A percentile compares a stretch with the other conserved stretches of the same genome.
These are phyloP conservation scores for Byasa hedistus DNA, from an alignment of 2,888 invertebrate species.

Conservation along the genomic window DNA sequence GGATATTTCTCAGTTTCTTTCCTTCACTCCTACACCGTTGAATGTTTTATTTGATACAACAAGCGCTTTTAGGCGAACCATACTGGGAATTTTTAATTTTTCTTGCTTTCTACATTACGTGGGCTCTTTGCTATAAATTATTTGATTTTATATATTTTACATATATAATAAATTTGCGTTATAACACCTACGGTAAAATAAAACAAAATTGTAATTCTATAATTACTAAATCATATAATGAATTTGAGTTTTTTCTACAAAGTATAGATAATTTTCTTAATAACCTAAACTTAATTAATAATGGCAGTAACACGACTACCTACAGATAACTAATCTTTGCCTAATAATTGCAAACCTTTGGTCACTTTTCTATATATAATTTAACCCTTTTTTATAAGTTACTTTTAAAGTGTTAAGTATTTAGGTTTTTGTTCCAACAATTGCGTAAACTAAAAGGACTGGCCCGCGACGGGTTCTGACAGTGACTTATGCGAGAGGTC, in stretches of 20 bases:
- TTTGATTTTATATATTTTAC: background rate
- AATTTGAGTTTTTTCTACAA: no score
- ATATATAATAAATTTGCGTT: no score
- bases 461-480: slow-evolving; percentile 60
- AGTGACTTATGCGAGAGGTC: slow-evolving; percentile 72
- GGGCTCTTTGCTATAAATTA: no score
- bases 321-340: no score
- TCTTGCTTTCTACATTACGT: background rate
- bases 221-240: no score
- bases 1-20: slow-evolving; percentile 10
- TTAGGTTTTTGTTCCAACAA: slow-evolving; percentile 54
- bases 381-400: background rate
- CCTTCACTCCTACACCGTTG: slow-evolving; percentile 18
- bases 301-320: no score
- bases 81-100: background rate
- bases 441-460: slow-evolving; percentile 60
- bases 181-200: no score
- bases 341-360: no score
- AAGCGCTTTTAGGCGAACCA: slow-evolving; percentile 15
- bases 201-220: no score
- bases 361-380: background rate
- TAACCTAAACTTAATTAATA: no score
- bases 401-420: slow-evolving; percentile 34
- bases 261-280: no score
- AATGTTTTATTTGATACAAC: slow-evolving; percentile 21